Conservation (phyloP, 2,113 vertebrate genomes). For the Cyphomyrus plagiostoma region DNA sequence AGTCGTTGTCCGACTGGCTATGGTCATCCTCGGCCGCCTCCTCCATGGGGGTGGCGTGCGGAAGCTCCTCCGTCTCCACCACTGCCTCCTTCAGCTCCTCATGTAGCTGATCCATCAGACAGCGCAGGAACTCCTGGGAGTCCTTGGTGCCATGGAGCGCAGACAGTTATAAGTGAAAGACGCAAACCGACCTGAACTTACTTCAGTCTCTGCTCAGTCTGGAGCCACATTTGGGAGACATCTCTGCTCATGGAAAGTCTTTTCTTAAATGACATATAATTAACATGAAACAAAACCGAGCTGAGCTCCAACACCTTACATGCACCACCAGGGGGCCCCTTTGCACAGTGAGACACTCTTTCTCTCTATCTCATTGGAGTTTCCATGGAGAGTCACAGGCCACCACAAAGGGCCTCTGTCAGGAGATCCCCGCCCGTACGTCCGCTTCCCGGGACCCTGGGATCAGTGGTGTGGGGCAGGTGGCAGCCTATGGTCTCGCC, state of each 20-base stretch:
- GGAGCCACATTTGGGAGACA: neutral
- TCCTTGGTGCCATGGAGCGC: slow-evolving; percentile 60
- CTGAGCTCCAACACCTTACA: neutral
- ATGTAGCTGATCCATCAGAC: slow-evolving; percentile 95
- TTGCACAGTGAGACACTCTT: neutral
- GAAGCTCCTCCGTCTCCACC: slow-evolving; percentile 70
- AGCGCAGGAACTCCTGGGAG: slow-evolving; percentile 95
- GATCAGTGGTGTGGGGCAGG: neutral
- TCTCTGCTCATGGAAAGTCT: neutral
- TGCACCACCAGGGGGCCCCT: neutral
- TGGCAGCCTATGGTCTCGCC: neutral
- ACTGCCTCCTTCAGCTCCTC: slow-evolving; percentile 88
- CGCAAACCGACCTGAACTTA: neutral
- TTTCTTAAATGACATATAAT: neutral
- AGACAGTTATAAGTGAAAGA: neutral
- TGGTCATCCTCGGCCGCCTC: slow-evolving; percentile 74
- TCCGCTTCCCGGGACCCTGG: neutral
- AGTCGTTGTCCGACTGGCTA: slow-evolving; percentile 78
- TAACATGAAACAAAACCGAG: neutral
- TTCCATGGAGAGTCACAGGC: neutral
- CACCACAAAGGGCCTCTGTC: neutral
- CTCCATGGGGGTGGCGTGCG: slow-evolving; percentile 53
- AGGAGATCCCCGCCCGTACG: too few species aligned
- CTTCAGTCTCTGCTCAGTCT: neutral
- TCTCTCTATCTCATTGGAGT: neutral